Base-by-base conservation (phyloP, 2,888 invertebrate species). In the Ecliptopera silaceata region DNA sequence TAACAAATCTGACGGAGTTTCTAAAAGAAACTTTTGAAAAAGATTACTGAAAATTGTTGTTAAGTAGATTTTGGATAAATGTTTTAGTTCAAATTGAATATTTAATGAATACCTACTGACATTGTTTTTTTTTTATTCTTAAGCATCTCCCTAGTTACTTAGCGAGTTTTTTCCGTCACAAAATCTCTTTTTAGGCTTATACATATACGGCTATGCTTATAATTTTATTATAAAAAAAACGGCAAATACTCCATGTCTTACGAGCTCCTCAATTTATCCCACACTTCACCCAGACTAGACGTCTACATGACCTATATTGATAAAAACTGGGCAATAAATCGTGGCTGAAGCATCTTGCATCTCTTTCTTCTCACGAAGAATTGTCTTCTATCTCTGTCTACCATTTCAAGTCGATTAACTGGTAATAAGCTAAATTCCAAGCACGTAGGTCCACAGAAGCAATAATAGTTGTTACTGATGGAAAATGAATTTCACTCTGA, bases 401-500 rank as follows among this genome's bases (percentile, higher is more conserved):
- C 36, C 54, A 59, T 59, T 64, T 59, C 51, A 56, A 61, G 64
- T 64, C 65, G 69, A 72, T 72, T 72, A 72, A 71, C 70, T 68
- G 60, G 56, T 74, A 73, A 79, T 79, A 74, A 69, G 72, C 66
- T 63, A 67, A 65, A 86, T 85, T 84, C 84, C 69, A 57, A 57
- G 73, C 85, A 84, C 84, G 84, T 80, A 69, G 72, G 64, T 65
- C 68, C 61, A 51, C 51, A 52, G 60, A 61, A 53, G 12, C 2
- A 26, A 6, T 36, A 52, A 5, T 46, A 51, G 39, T 44, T 2
- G 17, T n/a, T 22, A 41, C 6, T 10, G 13, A 42, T 22, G 13
- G 15, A 15, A 11, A 11, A 31, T 31, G 4, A 3, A n/a, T 31
- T 31, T 31, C 11, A 31, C 31, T 31, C 31, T 22, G 22, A 6